phyloP scores from a whole-genome alignment of 2,888 invertebrate genomes.

The Agrotis puta region DNA sequence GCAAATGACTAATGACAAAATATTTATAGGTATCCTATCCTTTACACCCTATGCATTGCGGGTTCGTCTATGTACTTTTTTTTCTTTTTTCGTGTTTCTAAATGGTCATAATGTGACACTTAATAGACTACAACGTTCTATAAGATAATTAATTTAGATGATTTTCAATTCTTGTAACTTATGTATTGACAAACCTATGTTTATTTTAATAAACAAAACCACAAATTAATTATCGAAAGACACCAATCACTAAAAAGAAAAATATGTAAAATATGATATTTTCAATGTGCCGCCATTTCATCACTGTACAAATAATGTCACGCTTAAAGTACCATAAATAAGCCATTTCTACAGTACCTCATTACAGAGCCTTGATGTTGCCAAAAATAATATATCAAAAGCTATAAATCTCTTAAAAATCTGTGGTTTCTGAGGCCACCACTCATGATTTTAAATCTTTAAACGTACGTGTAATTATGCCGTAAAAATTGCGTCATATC shows the following conservation, averaged over 20 bases:
- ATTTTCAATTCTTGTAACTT: too few relatives aligned
- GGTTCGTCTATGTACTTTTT: too few relatives aligned
- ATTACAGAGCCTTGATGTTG: constrained; percentile 57
- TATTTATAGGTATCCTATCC: too few relatives aligned
- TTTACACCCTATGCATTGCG: too few relatives aligned
- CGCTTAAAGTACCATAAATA: constrained; percentile 55
- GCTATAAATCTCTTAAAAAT: constrained; percentile 64
- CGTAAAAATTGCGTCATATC: constrained; percentile 36
- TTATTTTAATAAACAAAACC: not conserved
- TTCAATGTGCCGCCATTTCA: constrained; percentile 51
- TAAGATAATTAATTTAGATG: too few relatives aligned
- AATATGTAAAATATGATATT: constrained; percentile 47
- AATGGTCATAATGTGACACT: too few relatives aligned
- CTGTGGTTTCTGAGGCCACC: constrained; percentile 46
- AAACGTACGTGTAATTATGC: constrained; percentile 52
- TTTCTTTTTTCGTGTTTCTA: too few relatives aligned
- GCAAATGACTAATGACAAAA: not conserved
- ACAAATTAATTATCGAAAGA: not conserved
- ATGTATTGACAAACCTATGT: not conserved
- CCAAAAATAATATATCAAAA: constrained; percentile 61
- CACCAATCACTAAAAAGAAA: constrained; percentile 12
- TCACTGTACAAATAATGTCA: constrained; percentile 62
- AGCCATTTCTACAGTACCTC: constrained; percentile 50
- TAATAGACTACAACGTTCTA: too few relatives aligned
- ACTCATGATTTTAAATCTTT: constrained; percentile 44